Base-by-base conservation (phyloP, 1,140 invertebrate genomes). In the Stenopsyche tienmushanensis region DNA sequence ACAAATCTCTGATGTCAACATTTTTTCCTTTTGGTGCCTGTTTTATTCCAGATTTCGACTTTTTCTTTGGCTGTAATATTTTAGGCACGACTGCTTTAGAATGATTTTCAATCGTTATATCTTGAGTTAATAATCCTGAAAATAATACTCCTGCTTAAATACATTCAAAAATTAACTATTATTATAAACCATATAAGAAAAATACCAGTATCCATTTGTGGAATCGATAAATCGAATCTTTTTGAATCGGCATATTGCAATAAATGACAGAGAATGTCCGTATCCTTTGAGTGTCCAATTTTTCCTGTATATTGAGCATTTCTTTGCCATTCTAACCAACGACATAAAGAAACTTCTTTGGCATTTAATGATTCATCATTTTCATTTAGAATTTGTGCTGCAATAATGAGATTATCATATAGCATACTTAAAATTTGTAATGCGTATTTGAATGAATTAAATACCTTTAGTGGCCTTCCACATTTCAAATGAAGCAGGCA, bases 271-370 rank as follows among this genome's bases (percentile, higher is more conserved):
- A 83, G 73, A 39, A 81, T 73, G 63, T 79, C 71, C 1, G 71
- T 72, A 62, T 80, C 74, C 18, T 67, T 72, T 0, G 83, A 83
- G 72, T 81, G 78, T 9, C 72, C 72, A 8, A 81, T 71, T 42
- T 73, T 74, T 0, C 76, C 64, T 15, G 74, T 76, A 15, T 73
- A 73, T 69, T 83, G 80, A 29, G 77, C 67, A 13, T 50, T 77
- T 65, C 78, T 74, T 64, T 81, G 77, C 73, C 75, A 79, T 69
- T 83, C 80, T 18, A 79, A 60, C 74, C 76, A 77, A 39, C 73
- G 76, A 5, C 71, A 71, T 20, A 81, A 69, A 23, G 77, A 73
- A 8, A 73, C 59, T 42, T 62, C n/a, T 9, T 24, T 34, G 5
- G 5, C 13, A 34, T 34, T 34, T 34, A 7, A 7, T 13, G 29